Base-by-base conservation (phyloP, 2,113 vertebrate species). In the Pyrgilauda ruficollis region DNA sequence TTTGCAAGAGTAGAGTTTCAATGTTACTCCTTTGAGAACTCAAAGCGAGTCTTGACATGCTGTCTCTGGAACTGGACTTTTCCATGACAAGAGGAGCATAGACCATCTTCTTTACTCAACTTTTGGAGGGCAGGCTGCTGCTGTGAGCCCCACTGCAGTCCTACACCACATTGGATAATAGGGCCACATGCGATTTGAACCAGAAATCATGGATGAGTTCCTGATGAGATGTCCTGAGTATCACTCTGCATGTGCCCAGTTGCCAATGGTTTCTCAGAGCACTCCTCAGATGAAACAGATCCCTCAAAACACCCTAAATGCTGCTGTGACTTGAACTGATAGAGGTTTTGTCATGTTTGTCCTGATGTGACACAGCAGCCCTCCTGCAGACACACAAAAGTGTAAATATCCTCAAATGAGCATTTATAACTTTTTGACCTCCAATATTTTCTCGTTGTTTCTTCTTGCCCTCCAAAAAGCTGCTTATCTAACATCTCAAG, bases 401-500 rank as follows among this genome's bases (percentile, higher is more conserved):
- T 73, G 64, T 78, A 94, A 96, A 95, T 82, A 91, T 86, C 53
- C 75, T 91, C 74, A 58, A 84, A 86, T 68, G 56, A 78, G 43
- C 63, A 73, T 87, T 89, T 83, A 70, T 91, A 84, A 83, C 80
- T 95, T 93, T 94, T 66, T 90, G 81, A 92, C 89, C 89, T 87
- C 37, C 44, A 30, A 30, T 96, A 64, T 93, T 95, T 96, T 94
- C 52, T 70, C 33, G 83, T 63, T 92, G 30, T 93, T 97, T 94
- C 73, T 33, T 94, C 56, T 95, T 95, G 83, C 52, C 27, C 73
- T 91, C 74, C 91, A 87, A 95, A 92, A 17, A 79, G 14, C 11
- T 76, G 72, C 62, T 95, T 95, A 97, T 95, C 85, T 95, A 94
- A 90, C 62, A 92, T 94, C 53, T 97, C 81, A 92, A 69, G 93